Percentiles rank a stretch among this genome's conserved stretches.
Evolutionary conservation across 1,140 invertebrate genomes (phyloP).

Genomic region (Drosophila rufa): DNA sequence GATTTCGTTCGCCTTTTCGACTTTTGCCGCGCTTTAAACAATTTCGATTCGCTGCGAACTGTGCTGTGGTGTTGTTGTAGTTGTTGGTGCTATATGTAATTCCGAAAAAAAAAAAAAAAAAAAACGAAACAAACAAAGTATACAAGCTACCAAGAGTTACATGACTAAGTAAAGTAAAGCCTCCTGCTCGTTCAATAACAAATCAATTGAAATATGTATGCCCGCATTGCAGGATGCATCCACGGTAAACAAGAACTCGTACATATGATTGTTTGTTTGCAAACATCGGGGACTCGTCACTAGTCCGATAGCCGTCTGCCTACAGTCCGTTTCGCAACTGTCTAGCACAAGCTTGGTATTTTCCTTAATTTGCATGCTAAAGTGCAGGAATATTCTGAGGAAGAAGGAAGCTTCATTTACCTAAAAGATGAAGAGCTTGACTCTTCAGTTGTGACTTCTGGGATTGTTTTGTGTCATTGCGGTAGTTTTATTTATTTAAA

Average conservation of each 20-base stretch:
- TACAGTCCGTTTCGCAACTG: slow-evolving; percentile 22
- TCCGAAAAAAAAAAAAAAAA: background rate
- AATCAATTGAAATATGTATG: slow-evolving; percentile 44
- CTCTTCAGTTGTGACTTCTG: background rate
- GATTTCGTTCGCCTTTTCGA: slow-evolving; percentile 24
- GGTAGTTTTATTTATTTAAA: background rate
- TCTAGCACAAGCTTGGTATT: slow-evolving; percentile 1
- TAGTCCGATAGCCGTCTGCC: slow-evolving; percentile 1
- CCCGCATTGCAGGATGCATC: slow-evolving; percentile 28
- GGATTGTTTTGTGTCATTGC: background rate
- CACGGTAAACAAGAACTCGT: slow-evolving; percentile 37
- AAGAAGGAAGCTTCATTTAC: background rate
- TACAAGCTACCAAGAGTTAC: slow-evolving; percentile 32
- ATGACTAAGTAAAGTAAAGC: slow-evolving; percentile 38
- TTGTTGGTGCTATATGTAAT: slow-evolving; percentile 17
- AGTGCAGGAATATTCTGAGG: background rate
- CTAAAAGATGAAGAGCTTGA: background rate
- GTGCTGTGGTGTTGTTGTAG: slow-evolving; percentile 5
- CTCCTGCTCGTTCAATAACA: slow-evolving; percentile 39
- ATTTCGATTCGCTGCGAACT: slow-evolving; percentile 11
- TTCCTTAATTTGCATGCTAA: background rate
- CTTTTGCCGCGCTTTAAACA: slow-evolving; percentile 33
- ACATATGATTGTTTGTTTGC: slow-evolving; percentile 33
- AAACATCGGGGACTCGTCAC: slow-evolving; percentile 35
- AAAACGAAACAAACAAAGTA: slow-evolving; percentile 13